A percentile compares a stretch with the other conserved stretches of the same genome.
Evolutionary conservation across 1,140 invertebrate genomes (phyloP).

Genomic region (Cyclargus thomasi): DNA sequence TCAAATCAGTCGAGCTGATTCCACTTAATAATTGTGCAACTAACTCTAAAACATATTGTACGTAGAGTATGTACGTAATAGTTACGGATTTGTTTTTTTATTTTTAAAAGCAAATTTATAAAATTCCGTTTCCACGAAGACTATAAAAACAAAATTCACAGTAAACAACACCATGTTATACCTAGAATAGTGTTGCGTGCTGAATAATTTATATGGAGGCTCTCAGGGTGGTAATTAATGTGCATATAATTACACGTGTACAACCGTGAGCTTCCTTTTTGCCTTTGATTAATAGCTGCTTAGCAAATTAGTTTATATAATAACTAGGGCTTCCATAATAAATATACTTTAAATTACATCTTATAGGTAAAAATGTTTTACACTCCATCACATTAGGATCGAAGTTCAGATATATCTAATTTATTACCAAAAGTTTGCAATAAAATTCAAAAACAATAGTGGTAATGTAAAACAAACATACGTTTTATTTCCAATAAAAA

Average conservation of each 20-base stretch:
- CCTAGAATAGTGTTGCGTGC: slow-evolving; percentile 41
- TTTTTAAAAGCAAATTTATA: too few relatives aligned
- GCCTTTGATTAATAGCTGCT: slow-evolving; percentile 67
- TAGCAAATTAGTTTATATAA: slow-evolving; percentile 62
- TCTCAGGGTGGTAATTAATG: slow-evolving; percentile 67
- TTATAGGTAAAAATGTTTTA: background rate
- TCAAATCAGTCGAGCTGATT: too few relatives aligned
- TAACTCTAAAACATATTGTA: too few relatives aligned
- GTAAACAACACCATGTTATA: background rate
- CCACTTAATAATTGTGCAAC: too few relatives aligned
- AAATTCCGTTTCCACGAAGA: background rate
- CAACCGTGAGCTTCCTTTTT: slow-evolving; percentile 69
- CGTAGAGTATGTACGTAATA: too few relatives aligned
- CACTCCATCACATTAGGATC: background rate
- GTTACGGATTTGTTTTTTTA: too few relatives aligned
- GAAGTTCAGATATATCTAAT: background rate
- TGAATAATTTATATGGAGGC: slow-evolving; percentile 61
- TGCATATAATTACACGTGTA: slow-evolving; percentile 72
- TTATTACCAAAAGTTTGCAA: too few relatives aligned
- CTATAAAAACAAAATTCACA: background rate
- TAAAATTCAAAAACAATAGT: too few relatives aligned
- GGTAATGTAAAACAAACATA: too few relatives aligned
- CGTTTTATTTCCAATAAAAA: too few relatives aligned
- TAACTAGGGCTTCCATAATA: slow-evolving; percentile 20
- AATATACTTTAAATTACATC: background rate